Evolutionary conservation across 2,797 vertebrate species (phyloP), one percentile per base, ranked within the genome.

Genomic region (Salmo trutta): DNA sequence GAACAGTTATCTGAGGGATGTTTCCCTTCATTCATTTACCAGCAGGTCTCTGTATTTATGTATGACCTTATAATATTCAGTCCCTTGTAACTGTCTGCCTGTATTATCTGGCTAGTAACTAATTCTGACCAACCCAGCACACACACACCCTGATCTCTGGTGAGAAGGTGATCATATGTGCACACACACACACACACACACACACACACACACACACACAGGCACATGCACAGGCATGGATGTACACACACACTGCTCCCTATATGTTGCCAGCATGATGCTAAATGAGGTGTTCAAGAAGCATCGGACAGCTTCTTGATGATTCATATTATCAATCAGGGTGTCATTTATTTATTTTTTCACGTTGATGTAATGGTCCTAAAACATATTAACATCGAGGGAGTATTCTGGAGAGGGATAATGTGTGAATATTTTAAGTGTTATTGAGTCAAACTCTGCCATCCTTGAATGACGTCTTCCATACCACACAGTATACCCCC

Each of bases 311-410:
- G 65, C 1, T 27, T 76, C 82, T 82, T 83, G 80, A 91, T 92
- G 90, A 93, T 92, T 92, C 90, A 84, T 86, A 83, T 87, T 84
- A 93, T 93, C 90, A 91, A 91, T 94, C 91, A 88, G 84, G 15
- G 73, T 77, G 86, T 85, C 91, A 84, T 90, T 92, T 89, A 91
- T 92, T 89, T 90, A 91, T 92, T 90, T 88, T 47, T 92, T 93
- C 92, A 91, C 81, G 78, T 79, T 88, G 91, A 94, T 93, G 91
- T 90, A 92, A 93, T 94, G 88, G 86, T 90, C 88, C 88, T 84
- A 82, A 85, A 94, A 91, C 84, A 86, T 93, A 94, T 95, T 95
- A 94, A 91, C 91, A 90, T 90, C 88, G 93, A 93, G 84, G 41
- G 41, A 47, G 41, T 12, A 47, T 10, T 47, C 41, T 47, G 41